phyloP scores from a whole-genome alignment of 2,113 vertebrate species.

The Grammomys dolichurus region DNA sequence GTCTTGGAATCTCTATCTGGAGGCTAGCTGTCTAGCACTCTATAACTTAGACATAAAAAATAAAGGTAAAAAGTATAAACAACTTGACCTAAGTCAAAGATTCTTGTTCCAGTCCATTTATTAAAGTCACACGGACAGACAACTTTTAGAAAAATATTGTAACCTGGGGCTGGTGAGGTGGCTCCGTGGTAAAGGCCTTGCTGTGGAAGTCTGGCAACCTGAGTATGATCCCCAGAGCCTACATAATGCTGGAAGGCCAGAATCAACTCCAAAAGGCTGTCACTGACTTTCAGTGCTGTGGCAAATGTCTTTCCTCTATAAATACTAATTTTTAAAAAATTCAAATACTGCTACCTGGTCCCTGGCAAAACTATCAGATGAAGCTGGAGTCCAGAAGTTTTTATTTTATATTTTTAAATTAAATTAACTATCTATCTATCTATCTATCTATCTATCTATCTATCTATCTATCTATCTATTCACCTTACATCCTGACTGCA shows the following conservation, averaged over 20 bases:
- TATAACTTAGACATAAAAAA: conserved; percentile 14
- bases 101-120: not conserved
- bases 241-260: not conserved
- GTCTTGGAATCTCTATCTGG: not conserved
- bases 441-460: no score
- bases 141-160: not conserved
- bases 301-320: not conserved
- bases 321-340: no score
- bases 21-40: not conserved
- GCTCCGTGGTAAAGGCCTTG: not conserved
- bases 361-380: not conserved
- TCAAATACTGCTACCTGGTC: not conserved
- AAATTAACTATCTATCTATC: no score
- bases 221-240: not conserved
- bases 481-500: no score
- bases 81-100: not conserved
- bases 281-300: not conserved
- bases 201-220: not conserved
- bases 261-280: not conserved
- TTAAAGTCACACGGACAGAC: not conserved
- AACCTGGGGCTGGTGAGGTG: not conserved
- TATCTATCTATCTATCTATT: no score
- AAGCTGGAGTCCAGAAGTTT: not conserved
- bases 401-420: no score
- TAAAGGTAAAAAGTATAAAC: conserved; percentile 9